Conservation (phyloP, 1,140 invertebrate genomes). For the Drosophila lini region DNA sequence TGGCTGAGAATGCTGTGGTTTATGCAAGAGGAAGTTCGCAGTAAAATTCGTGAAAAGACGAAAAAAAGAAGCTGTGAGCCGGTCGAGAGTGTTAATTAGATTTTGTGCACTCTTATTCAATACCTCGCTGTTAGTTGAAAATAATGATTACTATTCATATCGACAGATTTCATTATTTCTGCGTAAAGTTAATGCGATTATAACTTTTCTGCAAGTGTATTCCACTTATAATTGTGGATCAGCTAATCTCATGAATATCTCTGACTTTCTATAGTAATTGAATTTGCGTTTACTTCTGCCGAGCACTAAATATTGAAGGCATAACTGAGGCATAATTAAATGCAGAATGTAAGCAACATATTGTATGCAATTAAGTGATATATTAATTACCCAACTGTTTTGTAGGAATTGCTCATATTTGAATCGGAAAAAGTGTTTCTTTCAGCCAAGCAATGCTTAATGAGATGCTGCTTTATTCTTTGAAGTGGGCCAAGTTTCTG, state of each 20-base stretch:
- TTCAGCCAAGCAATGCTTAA: neutral
- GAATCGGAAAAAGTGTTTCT: neutral
- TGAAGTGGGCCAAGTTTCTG: slow-evolving; percentile 17
- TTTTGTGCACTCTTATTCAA: slow-evolving; percentile 17
- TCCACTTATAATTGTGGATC: neutral
- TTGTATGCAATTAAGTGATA: slow-evolving; percentile 4
- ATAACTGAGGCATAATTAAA: neutral
- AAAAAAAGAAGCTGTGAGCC: slow-evolving; percentile 1
- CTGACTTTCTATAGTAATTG: slow-evolving; percentile 2
- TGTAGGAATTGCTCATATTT: neutral
- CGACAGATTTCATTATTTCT: neutral
- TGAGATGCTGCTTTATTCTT: neutral
- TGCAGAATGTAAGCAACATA: neutral
- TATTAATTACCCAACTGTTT: neutral
- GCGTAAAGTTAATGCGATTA: neutral
- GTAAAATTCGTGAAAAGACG: slow-evolving; percentile 15
- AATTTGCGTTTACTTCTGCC: slow-evolving; percentile 4
- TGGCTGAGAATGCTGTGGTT: slow-evolving; percentile 47
- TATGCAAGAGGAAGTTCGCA: slow-evolving; percentile 25
- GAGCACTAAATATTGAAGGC: slow-evolving; percentile 23
- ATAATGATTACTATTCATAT: neutral
- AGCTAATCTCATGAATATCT: neutral
- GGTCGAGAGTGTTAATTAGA: slow-evolving; percentile 56
- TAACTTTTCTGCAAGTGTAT: neutral
- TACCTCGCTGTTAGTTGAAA: no score